Conservation (phyloP, 2,797 vertebrate species). For the Sebastes miniatus region DNA sequence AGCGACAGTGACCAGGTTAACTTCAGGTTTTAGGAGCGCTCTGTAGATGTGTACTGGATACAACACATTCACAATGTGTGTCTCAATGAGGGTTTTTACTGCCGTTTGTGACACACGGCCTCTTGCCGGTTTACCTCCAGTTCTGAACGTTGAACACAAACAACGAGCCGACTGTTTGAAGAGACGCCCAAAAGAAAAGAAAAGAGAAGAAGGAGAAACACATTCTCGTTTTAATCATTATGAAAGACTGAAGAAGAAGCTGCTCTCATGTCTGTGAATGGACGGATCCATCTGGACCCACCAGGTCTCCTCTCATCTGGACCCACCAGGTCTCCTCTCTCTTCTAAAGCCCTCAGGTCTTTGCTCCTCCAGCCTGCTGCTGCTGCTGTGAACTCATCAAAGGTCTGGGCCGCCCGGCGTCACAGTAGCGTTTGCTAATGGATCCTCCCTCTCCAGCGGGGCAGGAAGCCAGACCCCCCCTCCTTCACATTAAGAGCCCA, state of each 20-base stretch:
- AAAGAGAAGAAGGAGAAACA: too few species aligned
- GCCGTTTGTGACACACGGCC: too few species aligned
- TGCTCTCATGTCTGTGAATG: background rate
- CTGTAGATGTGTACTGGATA: too few species aligned
- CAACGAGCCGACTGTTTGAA: too few species aligned
- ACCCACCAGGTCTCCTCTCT: slow-evolving; percentile 6
- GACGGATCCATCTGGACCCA: background rate
- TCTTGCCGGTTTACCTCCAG: too few species aligned
- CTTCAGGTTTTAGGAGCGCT: too few species aligned
- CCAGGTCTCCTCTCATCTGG: too few species aligned
- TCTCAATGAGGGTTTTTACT: too few species aligned
- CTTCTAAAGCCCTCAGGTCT: slow-evolving; percentile 36
- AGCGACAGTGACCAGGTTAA: background rate
- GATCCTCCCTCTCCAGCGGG: slow-evolving; percentile 53
- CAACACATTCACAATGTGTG: too few species aligned
- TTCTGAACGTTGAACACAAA: too few species aligned
- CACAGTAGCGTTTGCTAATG: slow-evolving; percentile 66
- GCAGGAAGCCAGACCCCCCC: slow-evolving; percentile 43
- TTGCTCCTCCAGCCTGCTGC: slow-evolving; percentile 24
- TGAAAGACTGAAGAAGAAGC: background rate
- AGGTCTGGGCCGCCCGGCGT: slow-evolving; percentile 42
- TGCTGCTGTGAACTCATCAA: slow-evolving; percentile 75
- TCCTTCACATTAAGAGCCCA: slow-evolving; percentile 59
- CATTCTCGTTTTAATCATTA: too few species aligned
- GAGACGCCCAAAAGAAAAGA: too few species aligned